Evolutionary conservation across 2,113 vertebrate species (phyloP).

Genomic region (Ginglymostoma cirratum): DNA sequence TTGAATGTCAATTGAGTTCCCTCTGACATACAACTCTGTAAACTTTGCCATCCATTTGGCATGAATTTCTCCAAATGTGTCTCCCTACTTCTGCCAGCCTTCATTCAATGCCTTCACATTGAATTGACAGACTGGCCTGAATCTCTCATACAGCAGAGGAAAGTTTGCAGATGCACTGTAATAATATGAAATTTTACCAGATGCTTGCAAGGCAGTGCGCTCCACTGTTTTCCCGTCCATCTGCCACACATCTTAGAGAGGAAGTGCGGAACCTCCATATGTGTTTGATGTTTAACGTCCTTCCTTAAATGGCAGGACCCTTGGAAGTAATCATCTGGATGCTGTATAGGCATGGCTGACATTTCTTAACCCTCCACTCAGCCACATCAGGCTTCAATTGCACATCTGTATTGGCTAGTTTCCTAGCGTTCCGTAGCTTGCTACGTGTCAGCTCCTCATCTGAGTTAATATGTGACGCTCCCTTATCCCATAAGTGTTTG

Average conservation of each 20-base stretch:
- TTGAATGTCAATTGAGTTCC: background rate
- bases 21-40: background rate
- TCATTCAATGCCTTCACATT: background rate
- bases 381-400: background rate
- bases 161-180: background rate
- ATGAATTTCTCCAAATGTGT: background rate
- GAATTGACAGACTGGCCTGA: background rate
- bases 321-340: background rate
- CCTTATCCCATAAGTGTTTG: background rate
- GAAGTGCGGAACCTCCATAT: background rate
- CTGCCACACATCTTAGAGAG: background rate
- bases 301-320: background rate
- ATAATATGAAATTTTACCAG: background rate
- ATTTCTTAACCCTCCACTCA: background rate
- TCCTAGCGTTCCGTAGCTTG: background rate
- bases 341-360: background rate
- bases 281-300: background rate
- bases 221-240: background rate
- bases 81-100: background rate
- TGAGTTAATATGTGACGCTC: background rate
- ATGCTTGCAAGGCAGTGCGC: background rate
- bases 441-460: background rate
- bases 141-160: background rate
- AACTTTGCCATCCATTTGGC: background rate
- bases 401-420: background rate